Percentiles rank a stretch among this genome's conserved stretches.
These are phyloP conservation scores for Amyelois transitella DNA, from an alignment of 1,140 invertebrate genomes.

Conservation along the genomic window DNA sequence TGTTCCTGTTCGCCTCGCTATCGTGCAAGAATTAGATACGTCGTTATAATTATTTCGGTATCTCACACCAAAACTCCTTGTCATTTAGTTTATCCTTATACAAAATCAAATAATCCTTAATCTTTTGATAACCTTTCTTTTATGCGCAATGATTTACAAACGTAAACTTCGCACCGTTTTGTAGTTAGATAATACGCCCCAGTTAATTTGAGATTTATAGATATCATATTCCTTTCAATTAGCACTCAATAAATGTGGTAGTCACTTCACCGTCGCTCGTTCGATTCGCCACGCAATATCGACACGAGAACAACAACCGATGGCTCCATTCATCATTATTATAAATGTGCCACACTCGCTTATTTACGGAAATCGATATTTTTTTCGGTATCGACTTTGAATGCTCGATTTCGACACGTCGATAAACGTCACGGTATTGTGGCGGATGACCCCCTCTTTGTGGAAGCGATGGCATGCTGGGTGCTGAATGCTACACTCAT, in stretches of 20 bases:
- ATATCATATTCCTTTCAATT: constrained; percentile 65
- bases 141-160: constrained; percentile 27
- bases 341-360: constrained; percentile 73
- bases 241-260: constrained; percentile 53
- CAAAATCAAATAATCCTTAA: neutral
- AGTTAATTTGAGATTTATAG: constrained; percentile 68
- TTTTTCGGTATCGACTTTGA: constrained; percentile 67
- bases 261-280: constrained; percentile 48
- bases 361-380: constrained; percentile 75
- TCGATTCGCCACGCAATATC: constrained; percentile 66
- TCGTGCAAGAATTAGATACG: too few species aligned
- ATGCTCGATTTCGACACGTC: constrained; percentile 61
- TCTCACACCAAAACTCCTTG: too few species aligned
- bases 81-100: too few species aligned
- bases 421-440: constrained; percentile 67
- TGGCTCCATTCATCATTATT: constrained; percentile 72
- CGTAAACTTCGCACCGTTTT: constrained; percentile 11
- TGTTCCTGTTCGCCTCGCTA: too few species aligned
- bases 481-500: constrained; percentile 20
- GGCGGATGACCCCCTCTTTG: constrained; percentile 61
- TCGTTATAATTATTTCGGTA: too few species aligned
- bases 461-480: constrained; percentile 37
- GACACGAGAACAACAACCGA: constrained; percentile 49
- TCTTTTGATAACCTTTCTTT: neutral
- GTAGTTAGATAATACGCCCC: constrained; percentile 38